A percentile compares a stretch with the other conserved stretches of the same genome.
These are phyloP conservation scores for Clarias macrocephalus DNA, from an alignment of 2,113 vertebrate species.

Conservation along the genomic window DNA sequence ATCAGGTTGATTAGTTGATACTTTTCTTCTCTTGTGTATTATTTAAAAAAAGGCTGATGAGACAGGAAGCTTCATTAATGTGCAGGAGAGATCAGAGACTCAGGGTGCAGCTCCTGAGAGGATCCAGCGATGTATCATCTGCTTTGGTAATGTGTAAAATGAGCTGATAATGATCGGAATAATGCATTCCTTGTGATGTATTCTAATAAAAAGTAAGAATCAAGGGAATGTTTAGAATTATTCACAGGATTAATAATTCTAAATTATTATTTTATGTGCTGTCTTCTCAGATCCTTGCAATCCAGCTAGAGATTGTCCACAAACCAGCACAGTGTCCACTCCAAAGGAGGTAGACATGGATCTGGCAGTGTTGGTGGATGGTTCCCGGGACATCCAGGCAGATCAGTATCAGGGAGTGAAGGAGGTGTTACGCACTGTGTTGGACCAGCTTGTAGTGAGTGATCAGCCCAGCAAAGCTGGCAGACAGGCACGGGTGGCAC, in stretches of 20 bases:
- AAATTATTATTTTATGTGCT: constrained; percentile 1
- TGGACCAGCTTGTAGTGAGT: constrained; percentile 77
- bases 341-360: constrained; percentile 73
- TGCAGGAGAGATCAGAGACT: constrained; percentile 67
- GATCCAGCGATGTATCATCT: constrained; percentile 74
- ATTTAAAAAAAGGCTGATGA: constrained; percentile 72
- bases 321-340: background rate
- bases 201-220: background rate
- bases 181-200: background rate
- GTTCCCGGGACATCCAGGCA: constrained; percentile 71
- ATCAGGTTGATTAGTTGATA: background rate
- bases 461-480: constrained; percentile 48
- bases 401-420: constrained; percentile 71
- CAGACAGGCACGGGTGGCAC: constrained; percentile 66
- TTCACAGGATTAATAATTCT: too few relatives aligned
- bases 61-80: constrained; percentile 64
- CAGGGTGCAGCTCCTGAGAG: constrained; percentile 58
- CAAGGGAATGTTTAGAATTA: background rate
- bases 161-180: background rate
- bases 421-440: constrained; percentile 72
- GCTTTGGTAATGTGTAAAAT: constrained; percentile 74
- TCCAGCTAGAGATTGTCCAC: constrained; percentile 62
- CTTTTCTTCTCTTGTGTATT: constrained; percentile 22
- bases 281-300: constrained; percentile 77
- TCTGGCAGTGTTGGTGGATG: constrained; percentile 78